Conservation (phyloP, 2,888 invertebrate species). For the Pimpla rufipes region DNA sequence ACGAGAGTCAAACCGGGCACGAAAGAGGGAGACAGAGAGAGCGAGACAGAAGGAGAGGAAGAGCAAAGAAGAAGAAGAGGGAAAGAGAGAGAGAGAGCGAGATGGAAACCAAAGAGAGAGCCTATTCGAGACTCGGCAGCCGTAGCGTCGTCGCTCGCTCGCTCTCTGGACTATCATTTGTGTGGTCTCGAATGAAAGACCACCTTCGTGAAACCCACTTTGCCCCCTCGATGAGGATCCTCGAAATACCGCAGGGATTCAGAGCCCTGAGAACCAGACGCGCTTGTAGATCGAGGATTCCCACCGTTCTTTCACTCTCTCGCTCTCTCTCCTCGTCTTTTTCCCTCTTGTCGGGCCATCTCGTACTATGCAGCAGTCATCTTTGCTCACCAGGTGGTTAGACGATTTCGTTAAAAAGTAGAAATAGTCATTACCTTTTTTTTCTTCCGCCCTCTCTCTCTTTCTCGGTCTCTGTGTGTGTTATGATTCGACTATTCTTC, state of each 20-base stretch:
- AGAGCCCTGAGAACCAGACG: slow-evolving; percentile 51
- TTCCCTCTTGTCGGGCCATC: slow-evolving; percentile 26
- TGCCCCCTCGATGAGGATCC: slow-evolving; percentile 77
- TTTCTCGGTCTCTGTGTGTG: background rate
- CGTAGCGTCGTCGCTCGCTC: slow-evolving; percentile 67
- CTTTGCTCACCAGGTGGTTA: slow-evolving; percentile 63
- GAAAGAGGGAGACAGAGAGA: slow-evolving; percentile 39
- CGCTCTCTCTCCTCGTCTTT: slow-evolving; percentile 2
- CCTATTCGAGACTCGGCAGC: slow-evolving; percentile 19
- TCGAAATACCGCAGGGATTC: slow-evolving; percentile 74
- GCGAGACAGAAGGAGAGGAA: slow-evolving; percentile 20
- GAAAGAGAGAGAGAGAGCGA: too few relatives aligned
- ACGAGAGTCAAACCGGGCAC: slow-evolving; percentile 24
- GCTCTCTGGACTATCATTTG: slow-evolving; percentile 79
- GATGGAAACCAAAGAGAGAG: too few relatives aligned
- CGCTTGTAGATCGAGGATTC: slow-evolving; percentile 49
- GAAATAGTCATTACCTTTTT: slow-evolving; percentile 44
- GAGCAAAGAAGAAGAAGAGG: too few relatives aligned
- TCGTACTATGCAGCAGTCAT: slow-evolving; percentile 35
- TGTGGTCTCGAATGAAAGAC: slow-evolving; percentile 80
- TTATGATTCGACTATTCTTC: slow-evolving; percentile 7
- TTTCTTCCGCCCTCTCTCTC: background rate
- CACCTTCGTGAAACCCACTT: slow-evolving; percentile 82
- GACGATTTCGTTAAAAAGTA: slow-evolving; percentile 66
- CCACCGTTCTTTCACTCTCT: slow-evolving; percentile 54